Conservation (phyloP, 1,140 invertebrate genomes). For the Mactra quadrangularis region DNA sequence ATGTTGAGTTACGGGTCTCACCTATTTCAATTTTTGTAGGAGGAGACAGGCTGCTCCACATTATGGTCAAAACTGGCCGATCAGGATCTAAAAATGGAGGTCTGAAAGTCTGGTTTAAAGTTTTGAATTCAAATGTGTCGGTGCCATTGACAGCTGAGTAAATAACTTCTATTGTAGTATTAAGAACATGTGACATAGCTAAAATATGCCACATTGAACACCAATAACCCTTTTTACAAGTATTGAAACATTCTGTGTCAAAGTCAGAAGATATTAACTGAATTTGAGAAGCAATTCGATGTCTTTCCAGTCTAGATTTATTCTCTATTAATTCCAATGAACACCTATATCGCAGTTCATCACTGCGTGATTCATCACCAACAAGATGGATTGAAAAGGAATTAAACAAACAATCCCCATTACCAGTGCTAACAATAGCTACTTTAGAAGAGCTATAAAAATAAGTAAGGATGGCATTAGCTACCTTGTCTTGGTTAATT, state of each 20-base stretch:
- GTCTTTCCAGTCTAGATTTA: background rate
- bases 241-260: conserved; percentile 5
- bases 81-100: conserved; percentile 15
- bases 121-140: background rate
- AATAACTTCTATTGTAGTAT: conserved; percentile 6
- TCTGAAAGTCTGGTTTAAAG: conserved; percentile 1
- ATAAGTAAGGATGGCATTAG: too few species aligned
- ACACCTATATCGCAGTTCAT: conserved; percentile 20
- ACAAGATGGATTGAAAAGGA: background rate
- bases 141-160: conserved; percentile 20
- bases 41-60: conserved; percentile 15
- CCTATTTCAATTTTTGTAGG: background rate
- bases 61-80: background rate
- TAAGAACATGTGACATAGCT: conserved; percentile 14
- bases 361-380: conserved; percentile 7
- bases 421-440: background rate
- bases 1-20: background rate
- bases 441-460: too few species aligned
- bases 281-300: background rate
- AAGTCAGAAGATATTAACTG: background rate
- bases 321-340: conserved; percentile 19
- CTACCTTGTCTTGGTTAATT: too few species aligned
- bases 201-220: conserved; percentile 25
- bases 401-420: conserved; percentile 23
- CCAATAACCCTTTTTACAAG: background rate